Evolutionary conservation across 2,113 vertebrate genomes (phyloP).

Genomic region (Pheucticus melanocephalus): DNA sequence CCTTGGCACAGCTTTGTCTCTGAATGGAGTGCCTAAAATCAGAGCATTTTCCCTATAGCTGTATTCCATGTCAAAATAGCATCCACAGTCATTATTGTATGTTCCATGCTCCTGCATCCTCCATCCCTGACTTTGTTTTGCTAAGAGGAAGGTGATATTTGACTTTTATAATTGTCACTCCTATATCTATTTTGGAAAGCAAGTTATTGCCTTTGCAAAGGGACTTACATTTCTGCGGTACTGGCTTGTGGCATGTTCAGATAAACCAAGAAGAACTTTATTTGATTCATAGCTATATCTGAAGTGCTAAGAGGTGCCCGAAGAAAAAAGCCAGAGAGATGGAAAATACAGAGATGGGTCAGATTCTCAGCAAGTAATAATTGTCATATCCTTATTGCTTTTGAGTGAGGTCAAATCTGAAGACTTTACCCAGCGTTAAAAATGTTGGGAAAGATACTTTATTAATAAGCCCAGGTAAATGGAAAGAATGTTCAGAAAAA

Average conservation of each 20-base stretch:
- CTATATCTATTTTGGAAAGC: neutral
- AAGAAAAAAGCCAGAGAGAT: neutral
- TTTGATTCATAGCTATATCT: neutral
- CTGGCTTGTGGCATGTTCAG: neutral
- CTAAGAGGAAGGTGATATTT: neutral
- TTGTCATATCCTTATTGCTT: neutral
- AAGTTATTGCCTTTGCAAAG: neutral
- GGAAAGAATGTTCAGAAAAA: constrained; percentile 52
- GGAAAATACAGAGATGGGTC: neutral
- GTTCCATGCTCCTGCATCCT: neutral
- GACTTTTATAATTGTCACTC: neutral
- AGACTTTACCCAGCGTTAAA: neutral
- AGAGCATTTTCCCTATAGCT: neutral
- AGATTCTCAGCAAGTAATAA: neutral
- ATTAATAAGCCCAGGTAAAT: constrained; percentile 66
- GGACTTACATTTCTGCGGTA: neutral
- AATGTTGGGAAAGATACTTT: constrained; percentile 24
- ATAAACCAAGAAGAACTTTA: neutral
- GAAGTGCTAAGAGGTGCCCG: neutral
- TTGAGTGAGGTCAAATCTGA: neutral
- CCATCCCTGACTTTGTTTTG: neutral
- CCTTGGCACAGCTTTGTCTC: neutral
- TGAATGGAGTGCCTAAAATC: neutral
- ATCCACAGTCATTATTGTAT: neutral
- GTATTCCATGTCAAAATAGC: neutral